Conservation (phyloP, 2,797 vertebrate genomes). For the Pitangus sulphuratus region DNA sequence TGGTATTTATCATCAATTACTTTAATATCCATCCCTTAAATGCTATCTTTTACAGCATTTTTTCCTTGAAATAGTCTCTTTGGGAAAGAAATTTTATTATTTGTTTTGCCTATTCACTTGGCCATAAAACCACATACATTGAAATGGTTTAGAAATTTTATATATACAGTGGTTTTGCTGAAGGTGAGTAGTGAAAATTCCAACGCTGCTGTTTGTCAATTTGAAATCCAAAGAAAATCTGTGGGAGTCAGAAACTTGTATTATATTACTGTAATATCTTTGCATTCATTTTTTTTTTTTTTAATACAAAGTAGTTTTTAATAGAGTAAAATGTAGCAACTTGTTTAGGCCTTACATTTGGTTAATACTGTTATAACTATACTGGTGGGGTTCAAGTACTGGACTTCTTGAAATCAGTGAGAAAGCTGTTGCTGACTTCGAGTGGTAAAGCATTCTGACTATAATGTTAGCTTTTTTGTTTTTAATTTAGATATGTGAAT, state of each 20-base stretch:
- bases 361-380: background rate
- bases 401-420: background rate
- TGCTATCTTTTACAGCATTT: background rate
- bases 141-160: background rate
- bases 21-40: background rate
- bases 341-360: background rate
- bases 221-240: background rate
- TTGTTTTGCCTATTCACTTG: background rate
- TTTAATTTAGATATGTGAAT: background rate
- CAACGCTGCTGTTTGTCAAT: fast-evolving
- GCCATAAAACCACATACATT: background rate
- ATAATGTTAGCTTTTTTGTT: background rate
- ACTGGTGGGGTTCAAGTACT: background rate
- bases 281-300: background rate
- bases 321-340: background rate
- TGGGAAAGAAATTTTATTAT: background rate
- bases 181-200: background rate
- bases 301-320: background rate
- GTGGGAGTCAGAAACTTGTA: background rate
- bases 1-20: background rate
- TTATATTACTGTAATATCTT: background rate
- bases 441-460: background rate
- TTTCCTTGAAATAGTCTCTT: background rate
- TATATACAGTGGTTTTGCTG: background rate
- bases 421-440: background rate